Percentiles rank a stretch among this genome's conserved stretches.
These are phyloP conservation scores for Brotula barbata DNA, from an alignment of 2,797 vertebrate species.

Conservation along the genomic window DNA sequence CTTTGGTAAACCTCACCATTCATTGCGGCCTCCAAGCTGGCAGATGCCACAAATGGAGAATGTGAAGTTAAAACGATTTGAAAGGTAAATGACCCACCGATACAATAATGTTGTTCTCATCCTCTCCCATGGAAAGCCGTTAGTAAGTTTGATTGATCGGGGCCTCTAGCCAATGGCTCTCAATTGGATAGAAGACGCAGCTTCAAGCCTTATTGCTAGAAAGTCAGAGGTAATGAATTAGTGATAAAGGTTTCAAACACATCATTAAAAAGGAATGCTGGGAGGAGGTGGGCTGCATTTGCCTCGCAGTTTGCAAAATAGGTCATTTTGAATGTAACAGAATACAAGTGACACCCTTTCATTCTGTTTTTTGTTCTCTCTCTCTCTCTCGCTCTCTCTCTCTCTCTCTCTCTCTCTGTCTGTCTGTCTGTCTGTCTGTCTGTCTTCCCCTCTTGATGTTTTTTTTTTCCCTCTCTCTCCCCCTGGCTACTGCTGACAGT, in stretches of 20 bases:
- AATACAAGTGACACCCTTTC: slow-evolving; percentile 36
- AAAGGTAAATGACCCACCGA: slow-evolving; percentile 42
- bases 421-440: slow-evolving; percentile 9
- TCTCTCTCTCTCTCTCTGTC: slow-evolving; percentile 24
- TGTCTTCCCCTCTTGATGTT: not conserved
- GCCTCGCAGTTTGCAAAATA: slow-evolving; percentile 44
- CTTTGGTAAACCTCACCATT: slow-evolving; percentile 25
- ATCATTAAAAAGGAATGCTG: slow-evolving; percentile 52
- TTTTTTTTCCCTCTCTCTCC: slow-evolving; percentile 12
- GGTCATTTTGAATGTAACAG: slow-evolving; percentile 41
- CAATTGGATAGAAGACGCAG: slow-evolving; percentile 59
- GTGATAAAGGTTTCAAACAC: slow-evolving; percentile 69
- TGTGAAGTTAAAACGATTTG: slow-evolving; percentile 53
- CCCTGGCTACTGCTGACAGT: slow-evolving; percentile 31
- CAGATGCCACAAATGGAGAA: slow-evolving; percentile 37
- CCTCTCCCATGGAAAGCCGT: slow-evolving; percentile 41
- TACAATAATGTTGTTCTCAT: slow-evolving; percentile 46
- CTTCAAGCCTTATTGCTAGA: slow-evolving; percentile 49
- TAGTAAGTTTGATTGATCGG: slow-evolving; percentile 57
- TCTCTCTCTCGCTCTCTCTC: slow-evolving; percentile 7
- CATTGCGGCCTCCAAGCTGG: slow-evolving; percentile 47
- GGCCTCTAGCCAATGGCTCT: slow-evolving; percentile 47
- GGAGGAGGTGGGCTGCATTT: slow-evolving; percentile 34
- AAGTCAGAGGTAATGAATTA: slow-evolving; percentile 68
- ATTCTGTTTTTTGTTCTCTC: slow-evolving; percentile 22